Conservation (phyloP, 2,113 vertebrate species). For the Spea multiplicata region DNA sequence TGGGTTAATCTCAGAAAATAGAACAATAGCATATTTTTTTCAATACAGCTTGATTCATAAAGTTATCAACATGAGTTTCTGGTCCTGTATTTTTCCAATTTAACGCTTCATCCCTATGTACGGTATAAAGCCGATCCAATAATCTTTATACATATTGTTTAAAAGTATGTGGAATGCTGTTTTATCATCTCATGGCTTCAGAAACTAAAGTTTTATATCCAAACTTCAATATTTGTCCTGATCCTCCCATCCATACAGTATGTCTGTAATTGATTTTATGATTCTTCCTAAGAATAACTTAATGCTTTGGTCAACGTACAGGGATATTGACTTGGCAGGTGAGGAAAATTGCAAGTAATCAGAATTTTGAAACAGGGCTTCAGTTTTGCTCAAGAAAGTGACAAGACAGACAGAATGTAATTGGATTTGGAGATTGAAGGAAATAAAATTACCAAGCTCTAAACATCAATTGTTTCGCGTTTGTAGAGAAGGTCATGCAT, state of each 20-base stretch:
- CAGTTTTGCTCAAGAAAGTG: conserved; percentile 27
- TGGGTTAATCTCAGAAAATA: too few species aligned
- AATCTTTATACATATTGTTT: too few species aligned
- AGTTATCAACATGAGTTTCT: too few species aligned
- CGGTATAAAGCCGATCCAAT: too few species aligned
- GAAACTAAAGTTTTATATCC: neutral
- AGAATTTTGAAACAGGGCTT: conserved; percentile 30
- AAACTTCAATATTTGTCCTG: neutral
- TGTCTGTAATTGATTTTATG: conserved; percentile 37
- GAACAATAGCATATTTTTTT: too few species aligned
- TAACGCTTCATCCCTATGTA: too few species aligned
- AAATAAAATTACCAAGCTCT: conserved; percentile 36
- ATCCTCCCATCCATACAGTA: neutral
- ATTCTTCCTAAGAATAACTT: conserved; percentile 19
- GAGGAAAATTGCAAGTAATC: conserved; percentile 42
- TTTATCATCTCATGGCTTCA: too few species aligned
- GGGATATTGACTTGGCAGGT: conserved; percentile 45
- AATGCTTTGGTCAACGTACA: conserved; percentile 11
- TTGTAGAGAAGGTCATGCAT: conserved; percentile 8
- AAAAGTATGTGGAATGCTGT: too few species aligned
- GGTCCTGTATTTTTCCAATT: too few species aligned
- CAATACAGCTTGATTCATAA: too few species aligned
- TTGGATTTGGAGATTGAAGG: conserved; percentile 36
- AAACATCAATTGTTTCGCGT: conserved; percentile 33
- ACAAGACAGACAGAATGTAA: conserved; percentile 43